Conservation (phyloP, 1,140 invertebrate genomes). For the Neodiprion fabricii region DNA sequence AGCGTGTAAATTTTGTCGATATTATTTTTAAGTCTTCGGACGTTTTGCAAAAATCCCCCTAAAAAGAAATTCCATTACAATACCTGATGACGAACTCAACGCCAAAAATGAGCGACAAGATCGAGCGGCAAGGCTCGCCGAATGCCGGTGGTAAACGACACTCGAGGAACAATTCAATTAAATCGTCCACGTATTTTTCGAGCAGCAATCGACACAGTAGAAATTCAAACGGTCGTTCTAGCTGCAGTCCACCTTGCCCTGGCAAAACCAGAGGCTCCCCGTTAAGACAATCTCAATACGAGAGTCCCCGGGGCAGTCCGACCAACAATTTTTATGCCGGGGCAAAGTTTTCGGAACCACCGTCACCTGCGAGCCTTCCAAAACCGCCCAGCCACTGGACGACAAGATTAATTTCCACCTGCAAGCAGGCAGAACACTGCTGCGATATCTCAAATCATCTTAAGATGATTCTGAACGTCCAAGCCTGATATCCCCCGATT, state of each 20-base stretch:
- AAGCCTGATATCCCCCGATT: constrained; percentile 56
- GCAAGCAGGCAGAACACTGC: constrained; percentile 39
- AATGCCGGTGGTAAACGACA: constrained; percentile 44
- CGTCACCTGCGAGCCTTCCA: constrained; percentile 66
- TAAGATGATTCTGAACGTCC: constrained; percentile 66
- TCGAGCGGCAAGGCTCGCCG: constrained; percentile 53
- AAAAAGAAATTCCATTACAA: constrained; percentile 16
- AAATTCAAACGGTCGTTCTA: constrained; percentile 35
- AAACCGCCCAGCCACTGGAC: constrained; percentile 69
- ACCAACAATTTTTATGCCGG: constrained; percentile 65
- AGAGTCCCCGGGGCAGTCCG: constrained; percentile 54
- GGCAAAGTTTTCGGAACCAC: constrained; percentile 69
- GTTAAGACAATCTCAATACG: constrained; percentile 30
- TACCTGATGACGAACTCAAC: constrained; percentile 57
- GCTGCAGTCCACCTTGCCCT: constrained; percentile 43
- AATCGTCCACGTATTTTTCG: constrained; percentile 37
- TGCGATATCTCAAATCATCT: constrained; percentile 60
- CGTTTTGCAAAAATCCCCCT: constrained; percentile 16
- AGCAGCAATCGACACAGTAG: constrained; percentile 20
- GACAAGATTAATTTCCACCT: constrained; percentile 39
- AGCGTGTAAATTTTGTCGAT: constrained; percentile 11
- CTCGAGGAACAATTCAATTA: constrained; percentile 31
- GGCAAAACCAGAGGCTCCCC: constrained; percentile 40
- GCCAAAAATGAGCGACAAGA: constrained; percentile 51
- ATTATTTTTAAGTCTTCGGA: constrained; percentile 15